Evolutionary conservation across 1,140 invertebrate genomes (phyloP).

Genomic region (Fopius arisanus): DNA sequence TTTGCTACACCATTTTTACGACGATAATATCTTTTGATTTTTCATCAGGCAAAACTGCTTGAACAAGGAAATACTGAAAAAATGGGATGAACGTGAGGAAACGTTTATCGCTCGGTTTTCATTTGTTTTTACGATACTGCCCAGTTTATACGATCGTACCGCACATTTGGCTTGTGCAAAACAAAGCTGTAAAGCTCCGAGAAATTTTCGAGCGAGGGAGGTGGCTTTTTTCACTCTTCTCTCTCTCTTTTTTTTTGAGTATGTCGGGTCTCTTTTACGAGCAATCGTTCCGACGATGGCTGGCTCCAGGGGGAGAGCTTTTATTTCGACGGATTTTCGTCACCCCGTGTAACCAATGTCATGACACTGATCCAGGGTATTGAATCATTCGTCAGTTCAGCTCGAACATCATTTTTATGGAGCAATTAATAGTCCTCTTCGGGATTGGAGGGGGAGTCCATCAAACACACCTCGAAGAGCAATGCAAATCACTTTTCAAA

Average conservation of each 20-base stretch:
- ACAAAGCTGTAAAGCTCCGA: slow-evolving; percentile 32
- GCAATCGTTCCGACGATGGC: slow-evolving; percentile 32
- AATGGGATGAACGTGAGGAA: slow-evolving; percentile 11
- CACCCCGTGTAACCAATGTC: neutral
- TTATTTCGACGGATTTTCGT: slow-evolving; percentile 23
- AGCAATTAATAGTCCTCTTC: neutral
- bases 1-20: too few relatives aligned
- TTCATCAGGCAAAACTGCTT: neutral
- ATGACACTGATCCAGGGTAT: neutral
- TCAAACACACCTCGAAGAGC: too few relatives aligned
- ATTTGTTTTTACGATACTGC: slow-evolving; percentile 35
- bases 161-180: slow-evolving; percentile 24
- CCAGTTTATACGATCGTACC: neutral
- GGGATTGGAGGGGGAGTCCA: neutral
- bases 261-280: slow-evolving; percentile 27
- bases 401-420: neutral
- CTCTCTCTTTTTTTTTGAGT: neutral
- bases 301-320: slow-evolving; percentile 3
- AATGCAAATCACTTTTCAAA: too few relatives aligned
- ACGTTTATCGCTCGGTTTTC: slow-evolving; percentile 33
- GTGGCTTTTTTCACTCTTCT: neutral
- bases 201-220: slow-evolving; percentile 26
- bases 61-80: neutral
- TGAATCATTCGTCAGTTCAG: slow-evolving; percentile 15
- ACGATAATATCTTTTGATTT: neutral